These are phyloP conservation scores for Ladona fulva DNA, from an alignment of 1,140 invertebrate genomes.

Conservation along the genomic window DNA sequence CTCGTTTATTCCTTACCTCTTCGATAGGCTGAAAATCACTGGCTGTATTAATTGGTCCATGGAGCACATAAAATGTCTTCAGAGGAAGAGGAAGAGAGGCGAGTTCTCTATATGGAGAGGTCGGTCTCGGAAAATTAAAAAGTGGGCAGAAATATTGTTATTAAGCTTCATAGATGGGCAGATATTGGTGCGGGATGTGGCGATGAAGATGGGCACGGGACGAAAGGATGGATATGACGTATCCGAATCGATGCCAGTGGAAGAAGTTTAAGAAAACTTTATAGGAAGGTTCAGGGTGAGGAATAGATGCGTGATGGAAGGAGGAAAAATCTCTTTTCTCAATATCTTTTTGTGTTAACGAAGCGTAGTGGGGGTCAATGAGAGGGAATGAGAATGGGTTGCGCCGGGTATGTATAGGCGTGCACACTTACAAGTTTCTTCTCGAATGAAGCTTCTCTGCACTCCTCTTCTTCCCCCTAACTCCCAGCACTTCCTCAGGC, in stretches of 20 bases:
- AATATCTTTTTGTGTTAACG: no score
- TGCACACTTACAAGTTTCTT: background rate
- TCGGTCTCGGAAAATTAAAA: background rate
- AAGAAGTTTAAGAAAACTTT: background rate
- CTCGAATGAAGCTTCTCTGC: background rate
- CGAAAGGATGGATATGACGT: background rate
- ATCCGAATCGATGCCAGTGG: background rate
- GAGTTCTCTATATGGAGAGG: background rate
- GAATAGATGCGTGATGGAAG: background rate
- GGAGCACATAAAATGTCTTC: background rate
- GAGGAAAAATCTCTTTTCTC: no score
- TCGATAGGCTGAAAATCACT: background rate
- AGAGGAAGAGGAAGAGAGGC: background rate
- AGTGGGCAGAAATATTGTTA: conserved; percentile 1
- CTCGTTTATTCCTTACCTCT: background rate
- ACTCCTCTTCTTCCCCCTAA: background rate
- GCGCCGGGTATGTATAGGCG: background rate
- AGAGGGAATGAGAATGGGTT: background rate
- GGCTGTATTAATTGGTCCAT: background rate
- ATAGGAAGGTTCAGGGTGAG: background rate
- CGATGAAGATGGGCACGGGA: background rate
- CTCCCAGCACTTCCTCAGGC: background rate
- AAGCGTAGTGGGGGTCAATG: background rate
- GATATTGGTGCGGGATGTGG: background rate
- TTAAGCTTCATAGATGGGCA: background rate